Evolutionary conservation across 2,113 vertebrate genomes (phyloP), one percentile per base, ranked within the genome.

Genomic region (Oostethus manadensis): DNA sequence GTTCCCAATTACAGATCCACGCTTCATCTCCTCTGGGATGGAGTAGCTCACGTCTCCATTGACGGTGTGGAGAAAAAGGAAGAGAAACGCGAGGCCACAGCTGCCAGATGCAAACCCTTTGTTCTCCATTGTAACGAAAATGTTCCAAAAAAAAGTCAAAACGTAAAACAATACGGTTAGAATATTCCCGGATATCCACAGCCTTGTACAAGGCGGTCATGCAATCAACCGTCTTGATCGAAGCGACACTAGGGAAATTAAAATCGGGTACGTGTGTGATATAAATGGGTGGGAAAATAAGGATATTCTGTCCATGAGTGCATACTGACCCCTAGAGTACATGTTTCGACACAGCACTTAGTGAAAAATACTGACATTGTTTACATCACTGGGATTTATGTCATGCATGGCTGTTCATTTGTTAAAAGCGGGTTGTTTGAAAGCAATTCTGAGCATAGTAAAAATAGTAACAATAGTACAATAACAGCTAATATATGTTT

Each of bases 1-100:
- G 57, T 91, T 92, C 55, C 86, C 88, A 66, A 91, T 86, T 26
- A 90, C 77, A 1, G 83, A 87, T 0, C 74, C 81, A 3, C 1
- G 83, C 76, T 87, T 89, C 85, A 84, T 89, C 56, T 91, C 89
- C 43, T 92, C 90, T 0, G 51, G 67, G 50, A 81, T 4, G 23
- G 80, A 79, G 73, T 89, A 93, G 57, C 70, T 86, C 46, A 90
- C 64, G 62, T 88, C 87, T 17, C 78, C 80, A 60, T 74, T 1
- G 21, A 66, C 84, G 51, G 59, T 16, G 16, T 38, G 8, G 0
- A 76, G 15, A 1, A 46, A 51, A n/a, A 66, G 2, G 50, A 76
- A 26, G 23, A 84, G 51, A 14, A 44, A 68, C 26, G 51, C 22
- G 16, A 66, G 33, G 0, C 33, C 16, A 40, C 61, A 3, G 35